Conservation (phyloP, 2,113 vertebrate species). For the Amazona guildingii region DNA sequence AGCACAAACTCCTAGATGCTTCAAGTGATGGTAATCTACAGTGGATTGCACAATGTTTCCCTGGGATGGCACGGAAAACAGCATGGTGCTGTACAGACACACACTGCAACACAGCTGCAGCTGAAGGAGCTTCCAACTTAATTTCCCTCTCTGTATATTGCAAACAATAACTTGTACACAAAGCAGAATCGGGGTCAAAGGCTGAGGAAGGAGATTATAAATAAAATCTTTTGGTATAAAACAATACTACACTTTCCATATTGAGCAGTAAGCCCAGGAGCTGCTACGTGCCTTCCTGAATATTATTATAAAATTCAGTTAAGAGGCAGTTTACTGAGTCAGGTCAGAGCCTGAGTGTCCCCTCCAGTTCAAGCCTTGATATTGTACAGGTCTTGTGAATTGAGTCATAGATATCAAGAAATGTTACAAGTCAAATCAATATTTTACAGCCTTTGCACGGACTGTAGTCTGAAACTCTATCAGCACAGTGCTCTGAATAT, state of each 20-base stretch:
- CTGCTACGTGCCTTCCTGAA: not conserved
- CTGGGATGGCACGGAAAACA: not conserved
- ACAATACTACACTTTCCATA: not conserved
- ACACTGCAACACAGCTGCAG: not conserved
- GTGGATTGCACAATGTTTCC: fast-evolving
- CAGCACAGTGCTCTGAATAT: not conserved
- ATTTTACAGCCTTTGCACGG: conserved; percentile 4
- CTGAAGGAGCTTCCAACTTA: not conserved
- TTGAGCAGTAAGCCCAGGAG: not conserved
- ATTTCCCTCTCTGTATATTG: not conserved
- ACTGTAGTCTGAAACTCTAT: not conserved
- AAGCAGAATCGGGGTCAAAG: not conserved
- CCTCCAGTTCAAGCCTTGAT: not conserved
- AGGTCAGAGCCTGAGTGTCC: not conserved
- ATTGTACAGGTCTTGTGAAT: not conserved
- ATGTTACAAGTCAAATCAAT: conserved; percentile 38
- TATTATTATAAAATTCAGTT: conserved; percentile 21
- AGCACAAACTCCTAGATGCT: not conserved
- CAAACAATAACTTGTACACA: not conserved
- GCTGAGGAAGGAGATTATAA: not conserved
- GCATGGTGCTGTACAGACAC: fast-evolving
- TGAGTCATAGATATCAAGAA: conserved; percentile 12
- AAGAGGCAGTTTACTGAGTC: not conserved
- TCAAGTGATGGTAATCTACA: fast-evolving
- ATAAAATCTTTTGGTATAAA: not conserved